These are phyloP conservation scores for Epistrophella euchroma DNA, from an alignment of 2,888 invertebrate species.

Conservation along the genomic window DNA sequence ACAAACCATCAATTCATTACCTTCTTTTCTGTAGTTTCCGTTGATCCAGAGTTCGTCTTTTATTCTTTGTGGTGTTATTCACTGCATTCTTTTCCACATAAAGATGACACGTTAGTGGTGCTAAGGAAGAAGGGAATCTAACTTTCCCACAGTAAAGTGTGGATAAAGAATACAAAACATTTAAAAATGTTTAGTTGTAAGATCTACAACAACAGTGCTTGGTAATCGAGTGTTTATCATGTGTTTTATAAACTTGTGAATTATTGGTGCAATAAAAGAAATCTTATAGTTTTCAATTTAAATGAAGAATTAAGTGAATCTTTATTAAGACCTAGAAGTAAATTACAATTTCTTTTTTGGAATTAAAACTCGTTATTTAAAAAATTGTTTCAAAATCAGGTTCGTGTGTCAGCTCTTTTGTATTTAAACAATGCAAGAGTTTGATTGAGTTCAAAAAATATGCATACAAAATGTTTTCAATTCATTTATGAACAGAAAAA, in stretches of 20 bases:
- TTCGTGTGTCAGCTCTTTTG: too few relatives aligned
- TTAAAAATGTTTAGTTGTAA: constrained; percentile 42
- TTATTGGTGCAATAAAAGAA: background rate
- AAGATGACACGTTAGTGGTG: constrained; percentile 23
- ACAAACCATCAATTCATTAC: constrained; percentile 76
- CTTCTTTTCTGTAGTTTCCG: constrained; percentile 72
- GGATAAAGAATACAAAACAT: constrained; percentile 50
- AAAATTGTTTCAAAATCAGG: too few relatives aligned
- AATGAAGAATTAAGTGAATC: background rate
- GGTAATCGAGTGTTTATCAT: background rate
- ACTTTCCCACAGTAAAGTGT: constrained; percentile 68
- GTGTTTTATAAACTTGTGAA: background rate
- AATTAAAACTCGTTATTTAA: too few relatives aligned
- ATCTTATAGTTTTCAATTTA: background rate
- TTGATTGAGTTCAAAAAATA: too few relatives aligned
- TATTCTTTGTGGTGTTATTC: constrained; percentile 67
- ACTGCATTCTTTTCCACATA: constrained; percentile 45
- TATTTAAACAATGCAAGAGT: too few relatives aligned
- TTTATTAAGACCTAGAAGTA: too few relatives aligned
- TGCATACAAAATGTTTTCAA: too few relatives aligned
- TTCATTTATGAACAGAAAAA: too few relatives aligned
- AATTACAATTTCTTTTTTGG: too few relatives aligned
- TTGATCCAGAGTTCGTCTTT: constrained; percentile 59
- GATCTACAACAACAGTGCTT: constrained; percentile 32
- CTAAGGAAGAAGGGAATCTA: constrained; percentile 44